Evolutionary conservation across 2,797 vertebrate species (phyloP), one percentile per base, ranked within the genome.

Genomic region (Enteromius trimaculatus): DNA sequence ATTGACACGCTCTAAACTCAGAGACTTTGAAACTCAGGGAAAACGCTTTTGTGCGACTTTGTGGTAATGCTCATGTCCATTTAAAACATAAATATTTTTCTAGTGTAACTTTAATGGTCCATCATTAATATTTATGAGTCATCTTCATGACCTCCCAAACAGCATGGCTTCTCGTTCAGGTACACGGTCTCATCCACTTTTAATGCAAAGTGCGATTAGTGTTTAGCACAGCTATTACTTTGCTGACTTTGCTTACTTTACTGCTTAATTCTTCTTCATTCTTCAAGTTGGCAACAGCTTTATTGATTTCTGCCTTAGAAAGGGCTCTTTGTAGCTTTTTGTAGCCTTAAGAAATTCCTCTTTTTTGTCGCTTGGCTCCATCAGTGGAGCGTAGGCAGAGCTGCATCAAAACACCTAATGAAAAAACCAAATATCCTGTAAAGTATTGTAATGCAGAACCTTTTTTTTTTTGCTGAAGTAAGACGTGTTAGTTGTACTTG

Each of bases 241-340:
- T 83, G 75, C 75, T 83, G 66, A 64, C 65, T 71, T 83, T 78
- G 82, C 82, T 83, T 83, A 64, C 82, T 77, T 83, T 49, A 83
- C 75, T 78, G 66, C 75, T 79, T 83, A 78, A 83, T 78, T 78
- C 75, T 64, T 78, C 66, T 78, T 62, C 82, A 83, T 83, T 83
- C 55, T 62, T 83, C 66, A 78, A 71, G 65, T 71, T 83, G 53
- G 75, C 42, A 71, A 78, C 75, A 78, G 82, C 29, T 62, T 69
- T 71, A 83, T 78, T 71, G 82, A 83, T 83, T 83, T 70, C 66
- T 23, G 53, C 21, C 66, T 31, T 62, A 37, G 75, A 39, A 78
- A 70, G 31, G 39, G 14, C 66, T 64, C 55, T 71, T 70, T 13
- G 7, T 49, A 42, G 60, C 31, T 42, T 77, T 81, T 68, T 82